Conservation (phyloP, 2,888 invertebrate genomes). For the Microplitis manilae region DNA sequence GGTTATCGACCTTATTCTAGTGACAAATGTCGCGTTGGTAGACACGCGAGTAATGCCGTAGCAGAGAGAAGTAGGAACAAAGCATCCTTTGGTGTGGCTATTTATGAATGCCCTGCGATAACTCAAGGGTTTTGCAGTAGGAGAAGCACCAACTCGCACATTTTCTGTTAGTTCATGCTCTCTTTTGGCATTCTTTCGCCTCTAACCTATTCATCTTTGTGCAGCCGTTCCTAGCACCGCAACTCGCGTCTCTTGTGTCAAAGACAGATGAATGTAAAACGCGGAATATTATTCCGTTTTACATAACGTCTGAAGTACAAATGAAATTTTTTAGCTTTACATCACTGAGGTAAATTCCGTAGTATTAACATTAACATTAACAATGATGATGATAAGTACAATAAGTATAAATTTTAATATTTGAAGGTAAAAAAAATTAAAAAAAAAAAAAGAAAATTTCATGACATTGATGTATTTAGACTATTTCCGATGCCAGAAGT, state of each 20-base stretch:
- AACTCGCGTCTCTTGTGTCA: neutral
- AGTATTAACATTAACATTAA: no score
- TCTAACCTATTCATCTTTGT: neutral
- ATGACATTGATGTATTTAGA: neutral
- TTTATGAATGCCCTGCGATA: conserved; percentile 51
- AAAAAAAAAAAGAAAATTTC: neutral
- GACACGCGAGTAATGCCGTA: conserved; percentile 51
- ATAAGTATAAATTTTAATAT: neutral
- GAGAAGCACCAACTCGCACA: neutral
- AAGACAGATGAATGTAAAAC: neutral
- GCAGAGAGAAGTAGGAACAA: conserved; percentile 46
- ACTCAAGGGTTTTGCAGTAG: conserved; percentile 38
- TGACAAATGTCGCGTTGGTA: conserved; percentile 61
- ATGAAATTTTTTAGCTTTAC: neutral
- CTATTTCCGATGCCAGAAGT: conserved; percentile 35
- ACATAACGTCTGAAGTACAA: neutral
- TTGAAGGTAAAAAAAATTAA: neutral
- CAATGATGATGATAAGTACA: neutral
- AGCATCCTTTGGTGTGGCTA: conserved; percentile 45
- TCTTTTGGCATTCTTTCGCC: neutral
- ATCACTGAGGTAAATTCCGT: no score
- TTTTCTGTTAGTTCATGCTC: neutral
- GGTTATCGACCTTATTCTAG: conserved; percentile 44
- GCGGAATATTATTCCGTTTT: neutral
- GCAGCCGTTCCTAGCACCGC: neutral